Percentiles rank a stretch among this genome's conserved stretches.
Evolutionary conservation across 2,888 invertebrate species (phyloP).

Genomic region (Thereva unica): DNA sequence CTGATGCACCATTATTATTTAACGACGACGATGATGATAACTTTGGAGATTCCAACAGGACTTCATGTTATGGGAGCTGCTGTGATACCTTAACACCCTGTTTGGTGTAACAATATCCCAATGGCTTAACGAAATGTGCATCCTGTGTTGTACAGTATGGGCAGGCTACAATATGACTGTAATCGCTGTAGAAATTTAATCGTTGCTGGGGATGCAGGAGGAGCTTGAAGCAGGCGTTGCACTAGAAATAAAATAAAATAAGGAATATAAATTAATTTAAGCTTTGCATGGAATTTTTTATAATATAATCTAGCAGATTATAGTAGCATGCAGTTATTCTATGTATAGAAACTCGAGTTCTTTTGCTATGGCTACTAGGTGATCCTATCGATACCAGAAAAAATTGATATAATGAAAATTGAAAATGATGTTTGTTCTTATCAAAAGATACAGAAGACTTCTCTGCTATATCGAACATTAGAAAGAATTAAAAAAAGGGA

Average conservation of each 20-base stretch:
- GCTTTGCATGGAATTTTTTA: too few relatives aligned
- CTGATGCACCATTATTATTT: slow-evolving; percentile 38
- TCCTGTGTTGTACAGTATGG: slow-evolving; percentile 89
- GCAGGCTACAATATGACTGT: slow-evolving; percentile 89
- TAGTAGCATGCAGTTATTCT: too few relatives aligned
- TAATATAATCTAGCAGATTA: too few relatives aligned
- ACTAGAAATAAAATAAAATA: slow-evolving; percentile 63
- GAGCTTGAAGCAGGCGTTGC: slow-evolving; percentile 89
- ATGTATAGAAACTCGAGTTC: too few relatives aligned
- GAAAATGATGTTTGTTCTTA: too few relatives aligned
- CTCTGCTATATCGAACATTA: too few relatives aligned
- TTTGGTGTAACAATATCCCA: slow-evolving; percentile 82
- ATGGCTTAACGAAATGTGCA: slow-evolving; percentile 92
- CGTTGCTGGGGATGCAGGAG: slow-evolving; percentile 85
- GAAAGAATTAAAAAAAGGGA: too few relatives aligned
- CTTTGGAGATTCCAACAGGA: slow-evolving; percentile 66
- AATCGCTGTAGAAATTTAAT: slow-evolving; percentile 92
- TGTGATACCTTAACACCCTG: slow-evolving; percentile 70
- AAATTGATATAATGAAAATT: too few relatives aligned
- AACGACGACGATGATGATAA: slow-evolving; percentile 55
- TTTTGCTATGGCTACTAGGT: too few relatives aligned
- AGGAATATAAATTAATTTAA: slow-evolving; percentile 1
- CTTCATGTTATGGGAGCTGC: slow-evolving; percentile 88
- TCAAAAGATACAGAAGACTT: too few relatives aligned
- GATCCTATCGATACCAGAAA: too few relatives aligned